Percentiles rank a stretch among this genome's conserved stretches.
Evolutionary conservation across 2,113 vertebrate species (phyloP).

Genomic region (Xiphophorus maculatus): DNA sequence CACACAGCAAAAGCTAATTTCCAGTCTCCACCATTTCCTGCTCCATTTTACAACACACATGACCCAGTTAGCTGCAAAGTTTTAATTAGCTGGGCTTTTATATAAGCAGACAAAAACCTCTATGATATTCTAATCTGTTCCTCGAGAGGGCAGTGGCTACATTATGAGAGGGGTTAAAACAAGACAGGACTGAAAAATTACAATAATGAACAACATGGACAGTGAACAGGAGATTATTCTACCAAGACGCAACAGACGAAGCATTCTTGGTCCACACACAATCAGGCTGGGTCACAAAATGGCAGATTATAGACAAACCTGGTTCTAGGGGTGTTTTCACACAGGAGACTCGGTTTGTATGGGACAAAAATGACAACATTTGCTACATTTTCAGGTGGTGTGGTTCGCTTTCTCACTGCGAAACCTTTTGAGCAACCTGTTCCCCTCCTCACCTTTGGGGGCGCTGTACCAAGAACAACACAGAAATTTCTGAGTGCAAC

Average conservation of each 20-base stretch:
- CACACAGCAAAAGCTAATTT: conserved; percentile 2
- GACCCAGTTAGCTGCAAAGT: conserved; percentile 4
- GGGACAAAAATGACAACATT: no score
- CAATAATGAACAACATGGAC: not conserved
- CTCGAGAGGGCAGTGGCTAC: not conserved
- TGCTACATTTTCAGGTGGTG: no score
- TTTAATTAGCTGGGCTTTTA: conserved; percentile 7
- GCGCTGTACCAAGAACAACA: no score
- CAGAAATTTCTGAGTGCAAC: no score
- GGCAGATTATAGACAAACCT: not conserved
- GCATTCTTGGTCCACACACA: no score
- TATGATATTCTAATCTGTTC: not conserved
- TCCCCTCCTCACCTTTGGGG: no score
- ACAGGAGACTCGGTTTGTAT: no score
- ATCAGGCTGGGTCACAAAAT: not conserved
- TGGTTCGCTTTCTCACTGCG: no score
- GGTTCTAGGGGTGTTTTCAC: no score
- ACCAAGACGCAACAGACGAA: not conserved
- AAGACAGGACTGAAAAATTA: not conserved
- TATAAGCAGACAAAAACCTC: conserved; percentile 4
- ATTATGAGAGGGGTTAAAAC: not conserved
- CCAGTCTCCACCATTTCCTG: not conserved
- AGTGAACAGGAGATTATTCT: not conserved
- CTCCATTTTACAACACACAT: not conserved
- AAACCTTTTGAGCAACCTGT: no score